phyloP scores from a whole-genome alignment of 2,113 vertebrate species.

The Crocuta crocuta region DNA sequence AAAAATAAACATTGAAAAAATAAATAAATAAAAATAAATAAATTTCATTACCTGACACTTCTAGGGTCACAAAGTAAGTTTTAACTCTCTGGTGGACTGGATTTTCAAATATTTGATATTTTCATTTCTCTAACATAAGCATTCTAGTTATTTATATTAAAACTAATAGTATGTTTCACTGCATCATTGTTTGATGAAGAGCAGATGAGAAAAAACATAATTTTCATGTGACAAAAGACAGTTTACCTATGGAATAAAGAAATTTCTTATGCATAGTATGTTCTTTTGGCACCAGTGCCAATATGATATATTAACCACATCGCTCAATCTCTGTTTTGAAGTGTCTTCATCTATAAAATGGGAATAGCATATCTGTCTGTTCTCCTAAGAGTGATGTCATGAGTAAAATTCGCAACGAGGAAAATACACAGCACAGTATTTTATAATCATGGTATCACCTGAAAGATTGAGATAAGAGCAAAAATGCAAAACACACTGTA shows the following conservation, averaged over 20 bases:
- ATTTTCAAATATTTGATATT: not conserved
- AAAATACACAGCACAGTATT: not conserved
- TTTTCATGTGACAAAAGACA: not conserved
- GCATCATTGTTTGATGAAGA: not conserved
- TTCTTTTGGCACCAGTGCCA: not conserved
- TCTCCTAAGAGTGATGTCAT: not conserved
- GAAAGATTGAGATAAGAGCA: not conserved
- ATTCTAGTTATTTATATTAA: not conserved
- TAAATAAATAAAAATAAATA: not conserved
- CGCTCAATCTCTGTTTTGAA: not conserved
- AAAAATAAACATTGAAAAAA: too few relatives aligned
- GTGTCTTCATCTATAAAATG: not conserved
- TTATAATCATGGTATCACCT: not conserved
- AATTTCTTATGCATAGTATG: not conserved
- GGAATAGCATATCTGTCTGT: not conserved
- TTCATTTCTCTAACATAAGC: conserved; percentile 1
- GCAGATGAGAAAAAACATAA: not conserved
- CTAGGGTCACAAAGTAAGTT: conserved; percentile 5
- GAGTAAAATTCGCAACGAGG: not conserved
- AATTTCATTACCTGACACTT: not conserved
- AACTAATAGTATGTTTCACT: not conserved
- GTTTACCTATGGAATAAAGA: not conserved
- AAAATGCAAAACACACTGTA: not conserved
- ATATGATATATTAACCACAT: not conserved
- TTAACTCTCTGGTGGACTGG: not conserved